Evolutionary conservation across 2,113 vertebrate species (phyloP), one percentile per base, ranked within the genome.

Genomic region (Benitochromis conjunctus): DNA sequence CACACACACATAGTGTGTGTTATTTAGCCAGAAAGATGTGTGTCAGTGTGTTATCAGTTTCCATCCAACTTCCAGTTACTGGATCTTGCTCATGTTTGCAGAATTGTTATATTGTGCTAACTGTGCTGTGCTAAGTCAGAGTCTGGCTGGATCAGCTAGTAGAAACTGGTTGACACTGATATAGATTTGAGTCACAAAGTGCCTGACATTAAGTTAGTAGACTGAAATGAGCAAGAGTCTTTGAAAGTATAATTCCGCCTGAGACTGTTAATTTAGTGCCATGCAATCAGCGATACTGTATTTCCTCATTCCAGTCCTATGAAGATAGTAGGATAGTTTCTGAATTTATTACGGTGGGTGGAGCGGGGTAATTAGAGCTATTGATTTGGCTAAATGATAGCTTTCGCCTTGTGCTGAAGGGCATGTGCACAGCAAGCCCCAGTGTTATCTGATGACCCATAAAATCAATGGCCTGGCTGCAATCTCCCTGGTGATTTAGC

Each of bases 341-440:
- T 83, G 88, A 89, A 89, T 89, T 83, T 88, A 92, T 88, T 90
- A 84, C 77, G 16, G 81, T 81, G 77, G 92, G 93, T 84, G 90
- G 88, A 93, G 88, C 36, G 1, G 77, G 62, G 92, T 93, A 95
- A 95, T 95, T 94, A 94, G 92, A 93, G 89, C 86, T 93, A 95
- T 94, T 93, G 95, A 95, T 94, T 90, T 77, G 89, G 69, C 91
- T 95, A 95, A 95, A 94, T 92, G 92, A 95, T 93, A 93, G 94
- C 89, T 89, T 94, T 92, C 55, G 66, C 87, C 81, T 51, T 55
- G 69, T 54, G 92, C 94, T 94, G 92, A 93, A 94, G 92, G 94
- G 91, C 91, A 93, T 89, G 92, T 91, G 92, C 94, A 92, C 92
- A 93, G 95, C 92, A 92, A 88, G 86, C 86, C 91, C 91, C 16